These are phyloP conservation scores for Ceramica pisi DNA, from an alignment of 2,888 invertebrate genomes.

Conservation along the genomic window DNA sequence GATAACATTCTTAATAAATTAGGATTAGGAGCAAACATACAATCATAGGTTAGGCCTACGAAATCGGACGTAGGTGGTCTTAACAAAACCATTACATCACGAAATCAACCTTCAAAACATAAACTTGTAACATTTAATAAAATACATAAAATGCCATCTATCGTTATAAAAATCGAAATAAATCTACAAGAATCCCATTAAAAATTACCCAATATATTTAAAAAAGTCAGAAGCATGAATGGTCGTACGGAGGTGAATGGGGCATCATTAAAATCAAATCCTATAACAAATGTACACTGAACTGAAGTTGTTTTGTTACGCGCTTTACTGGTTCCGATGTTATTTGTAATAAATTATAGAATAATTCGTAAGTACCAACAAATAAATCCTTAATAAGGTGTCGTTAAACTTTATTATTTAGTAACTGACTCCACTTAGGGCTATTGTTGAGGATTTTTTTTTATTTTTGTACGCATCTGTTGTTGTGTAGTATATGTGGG, in stretches of 20 bases:
- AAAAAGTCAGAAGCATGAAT: slow-evolving; percentile 71
- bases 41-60: slow-evolving; percentile 39
- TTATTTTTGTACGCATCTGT: slow-evolving; percentile 73
- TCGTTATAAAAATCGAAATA: slow-evolving; percentile 71
- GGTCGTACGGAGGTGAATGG: slow-evolving; percentile 66
- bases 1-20: slow-evolving; percentile 64
- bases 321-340: slow-evolving; percentile 75
- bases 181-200: slow-evolving; percentile 78
- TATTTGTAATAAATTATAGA: slow-evolving; percentile 90
- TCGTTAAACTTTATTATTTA: slow-evolving; percentile 87
- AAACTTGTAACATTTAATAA: slow-evolving; percentile 45
- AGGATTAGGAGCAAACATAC: slow-evolving; percentile 58
- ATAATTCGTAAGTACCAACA: slow-evolving; percentile 87
- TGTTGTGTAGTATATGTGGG: slow-evolving; percentile 69
- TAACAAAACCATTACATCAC: slow-evolving; percentile 46
- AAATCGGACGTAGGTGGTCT: slow-evolving; percentile 61
- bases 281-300: slow-evolving; percentile 81
- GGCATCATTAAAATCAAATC: slow-evolving; percentile 86
- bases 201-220: slow-evolving; percentile 83
- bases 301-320: slow-evolving; percentile 76
- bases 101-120: slow-evolving; percentile 34
- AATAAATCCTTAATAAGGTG: slow-evolving; percentile 90
- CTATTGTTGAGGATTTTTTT: slow-evolving; percentile 85
- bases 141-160: slow-evolving; percentile 57
- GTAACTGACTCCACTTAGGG: slow-evolving; percentile 86